phyloP scores from a whole-genome alignment of 2,797 vertebrate species.

The Diceros bicornis region DNA sequence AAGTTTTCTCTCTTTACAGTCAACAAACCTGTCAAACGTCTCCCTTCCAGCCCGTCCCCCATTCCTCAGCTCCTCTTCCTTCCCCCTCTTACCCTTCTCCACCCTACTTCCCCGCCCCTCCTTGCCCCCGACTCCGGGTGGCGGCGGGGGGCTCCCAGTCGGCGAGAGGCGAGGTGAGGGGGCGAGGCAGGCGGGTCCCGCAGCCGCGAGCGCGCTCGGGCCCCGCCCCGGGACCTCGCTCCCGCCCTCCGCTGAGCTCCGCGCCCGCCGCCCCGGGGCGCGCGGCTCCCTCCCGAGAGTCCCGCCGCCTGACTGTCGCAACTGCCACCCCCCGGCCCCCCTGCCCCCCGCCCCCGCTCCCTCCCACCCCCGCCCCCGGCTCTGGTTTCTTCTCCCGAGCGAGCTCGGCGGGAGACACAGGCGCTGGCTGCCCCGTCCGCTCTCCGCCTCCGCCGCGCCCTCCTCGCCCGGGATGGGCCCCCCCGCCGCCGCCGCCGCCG shows the following conservation, averaged over 20 bases:
- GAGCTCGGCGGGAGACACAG: constrained; percentile 83
- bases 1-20: constrained; percentile 90
- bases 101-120: constrained; percentile 58
- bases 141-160: constrained; percentile 11
- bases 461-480: constrained; percentile 78
- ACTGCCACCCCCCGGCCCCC: constrained; percentile 78
- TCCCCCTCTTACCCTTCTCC: neutral
- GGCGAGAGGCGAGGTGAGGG: constrained; percentile 33
- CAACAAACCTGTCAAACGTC: constrained; percentile 88
- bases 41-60: constrained; percentile 81
- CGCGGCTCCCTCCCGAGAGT: constrained; percentile 76
- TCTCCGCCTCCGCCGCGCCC: constrained; percentile 85
- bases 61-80: constrained; percentile 72
- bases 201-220: constrained; percentile 55
- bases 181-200: constrained; percentile 68
- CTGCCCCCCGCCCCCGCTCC: constrained; percentile 68
- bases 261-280: constrained; percentile 80
- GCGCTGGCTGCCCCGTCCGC: constrained; percentile 81
- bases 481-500: constrained; percentile 72
- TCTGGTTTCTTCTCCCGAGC: constrained; percentile 86
- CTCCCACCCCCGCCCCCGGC: constrained; percentile 80
- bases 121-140: constrained; percentile 29
- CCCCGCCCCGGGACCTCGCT: constrained; percentile 78
- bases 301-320: constrained; percentile 83
- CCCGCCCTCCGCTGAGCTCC: constrained; percentile 75